Evolutionary conservation across 2,888 invertebrate genomes (phyloP).

Genomic region (Julus scanicus): DNA sequence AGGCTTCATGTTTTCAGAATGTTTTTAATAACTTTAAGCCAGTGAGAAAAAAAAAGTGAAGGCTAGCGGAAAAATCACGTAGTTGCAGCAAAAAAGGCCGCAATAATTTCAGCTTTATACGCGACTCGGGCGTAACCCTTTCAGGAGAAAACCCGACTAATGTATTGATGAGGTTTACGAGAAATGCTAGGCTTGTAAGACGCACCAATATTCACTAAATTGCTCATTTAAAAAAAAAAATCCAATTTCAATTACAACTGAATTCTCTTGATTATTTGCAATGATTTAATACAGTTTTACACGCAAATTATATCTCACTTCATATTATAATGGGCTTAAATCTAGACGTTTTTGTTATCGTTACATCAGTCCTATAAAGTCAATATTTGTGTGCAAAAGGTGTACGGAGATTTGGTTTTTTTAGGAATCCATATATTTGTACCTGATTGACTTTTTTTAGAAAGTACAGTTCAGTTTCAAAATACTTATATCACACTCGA

Average conservation of each 20-base stretch:
- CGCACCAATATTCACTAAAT: background rate
- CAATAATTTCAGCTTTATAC: constrained; percentile 11
- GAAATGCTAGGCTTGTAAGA: background rate
- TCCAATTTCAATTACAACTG: background rate
- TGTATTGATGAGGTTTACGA: constrained; percentile 17
- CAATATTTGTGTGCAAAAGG: too few relatives aligned
- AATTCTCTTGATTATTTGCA: background rate
- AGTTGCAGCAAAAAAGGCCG: background rate
- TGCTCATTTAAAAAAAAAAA: background rate
- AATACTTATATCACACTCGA: too few relatives aligned
- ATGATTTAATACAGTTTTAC: background rate
- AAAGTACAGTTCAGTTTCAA: too few relatives aligned
- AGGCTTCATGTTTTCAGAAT: constrained; percentile 15
- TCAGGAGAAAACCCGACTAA: constrained; percentile 20
- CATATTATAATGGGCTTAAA: too few relatives aligned
- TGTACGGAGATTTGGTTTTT: too few relatives aligned
- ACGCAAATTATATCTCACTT: background rate
- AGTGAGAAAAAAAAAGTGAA: background rate
- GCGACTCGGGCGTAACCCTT: constrained; percentile 29
- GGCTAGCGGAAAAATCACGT: constrained; percentile 13
- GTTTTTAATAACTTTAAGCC: constrained; percentile 23
- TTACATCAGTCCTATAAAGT: too few relatives aligned
- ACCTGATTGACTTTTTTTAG: too few relatives aligned
- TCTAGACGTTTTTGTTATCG: too few relatives aligned
- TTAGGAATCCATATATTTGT: too few relatives aligned